A percentile compares a stretch with the other conserved stretches of the same genome.
phyloP scores from a whole-genome alignment of 2,888 invertebrate species.

The Portevinia maculata region DNA sequence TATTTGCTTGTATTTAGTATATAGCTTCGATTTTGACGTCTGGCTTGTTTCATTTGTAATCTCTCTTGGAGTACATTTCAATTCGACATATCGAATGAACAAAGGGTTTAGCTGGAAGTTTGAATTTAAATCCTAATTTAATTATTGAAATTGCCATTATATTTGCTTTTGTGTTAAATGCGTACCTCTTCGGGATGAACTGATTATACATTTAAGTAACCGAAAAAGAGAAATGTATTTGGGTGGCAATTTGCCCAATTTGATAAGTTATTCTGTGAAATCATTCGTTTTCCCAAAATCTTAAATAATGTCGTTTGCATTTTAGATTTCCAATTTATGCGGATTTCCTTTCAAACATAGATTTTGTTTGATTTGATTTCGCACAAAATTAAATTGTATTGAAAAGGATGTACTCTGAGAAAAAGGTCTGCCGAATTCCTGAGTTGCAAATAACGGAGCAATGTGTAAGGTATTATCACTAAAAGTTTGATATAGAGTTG shows the following conservation, averaged over 20 bases:
- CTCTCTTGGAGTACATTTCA: constrained; percentile 33
- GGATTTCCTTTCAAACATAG: neutral
- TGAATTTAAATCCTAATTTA: constrained; percentile 61
- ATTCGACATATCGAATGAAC: constrained; percentile 28
- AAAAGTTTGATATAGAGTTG: too few species aligned
- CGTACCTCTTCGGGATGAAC: neutral
- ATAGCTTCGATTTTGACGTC: constrained; percentile 36
- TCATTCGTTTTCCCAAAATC: constrained; percentile 11
- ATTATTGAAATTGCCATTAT: constrained; percentile 65
- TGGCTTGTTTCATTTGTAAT: constrained; percentile 55
- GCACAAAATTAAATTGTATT: neutral
- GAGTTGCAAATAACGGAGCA: too few species aligned
- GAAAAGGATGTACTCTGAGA: too few species aligned
- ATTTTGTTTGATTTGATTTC: constrained; percentile 28
- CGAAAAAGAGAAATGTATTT: neutral
- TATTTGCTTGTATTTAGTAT: constrained; percentile 9
- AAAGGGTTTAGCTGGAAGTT: constrained; percentile 22
- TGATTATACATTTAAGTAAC: constrained; percentile 13
- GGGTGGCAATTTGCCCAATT: constrained; percentile 6
- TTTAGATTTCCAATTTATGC: constrained; percentile 11
- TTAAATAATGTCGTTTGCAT: constrained; percentile 14
- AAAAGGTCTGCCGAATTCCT: too few species aligned
- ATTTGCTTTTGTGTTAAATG: constrained; percentile 10
- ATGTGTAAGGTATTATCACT: too few species aligned
- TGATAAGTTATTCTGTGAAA: neutral